These are phyloP conservation scores for Acropora tenuis DNA, from an alignment of 64 coral and sea anemone genomes.

Conservation along the genomic window DNA sequence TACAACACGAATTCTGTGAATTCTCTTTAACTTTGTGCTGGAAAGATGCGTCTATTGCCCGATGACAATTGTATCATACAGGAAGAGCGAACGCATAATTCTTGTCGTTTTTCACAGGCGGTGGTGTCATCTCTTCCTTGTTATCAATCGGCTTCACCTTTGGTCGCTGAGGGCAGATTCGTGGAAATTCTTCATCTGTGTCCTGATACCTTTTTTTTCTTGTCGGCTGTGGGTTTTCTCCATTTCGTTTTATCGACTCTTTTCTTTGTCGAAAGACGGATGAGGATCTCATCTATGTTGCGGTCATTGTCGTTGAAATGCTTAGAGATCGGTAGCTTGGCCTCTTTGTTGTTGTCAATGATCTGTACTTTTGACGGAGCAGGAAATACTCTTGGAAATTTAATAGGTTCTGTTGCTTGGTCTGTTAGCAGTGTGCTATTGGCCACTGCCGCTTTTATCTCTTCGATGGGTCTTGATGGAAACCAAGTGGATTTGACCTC, in stretches of 20 bases:
- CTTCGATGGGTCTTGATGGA: background rate
- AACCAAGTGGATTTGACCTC: slow-evolving; percentile 52
- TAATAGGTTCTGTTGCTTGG: background rate
- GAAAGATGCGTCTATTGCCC: no score
- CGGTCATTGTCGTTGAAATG: background rate
- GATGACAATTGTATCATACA: no score
- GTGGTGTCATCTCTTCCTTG: background rate
- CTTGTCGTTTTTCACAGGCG: background rate
- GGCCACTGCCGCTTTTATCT: background rate
- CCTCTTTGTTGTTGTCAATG: slow-evolving; percentile 2
- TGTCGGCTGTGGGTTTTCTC: background rate
- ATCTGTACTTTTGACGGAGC: slow-evolving; percentile 26
- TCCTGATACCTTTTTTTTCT: background rate
- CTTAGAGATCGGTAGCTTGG: background rate
- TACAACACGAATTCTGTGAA: no score
- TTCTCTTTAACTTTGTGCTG: no score
- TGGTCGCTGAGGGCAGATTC: background rate
- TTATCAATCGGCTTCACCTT: background rate
- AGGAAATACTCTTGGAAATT: slow-evolving; percentile 24
- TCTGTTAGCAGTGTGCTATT: background rate
- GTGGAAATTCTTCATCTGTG: background rate
- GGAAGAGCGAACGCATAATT: background rate
- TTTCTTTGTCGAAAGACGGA: background rate
- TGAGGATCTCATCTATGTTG: background rate
- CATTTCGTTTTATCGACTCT: background rate